Evolutionary conservation across 1,140 invertebrate species (phyloP), one percentile per base, ranked within the genome.

Genomic region (Campoletis sonorensis): DNA sequence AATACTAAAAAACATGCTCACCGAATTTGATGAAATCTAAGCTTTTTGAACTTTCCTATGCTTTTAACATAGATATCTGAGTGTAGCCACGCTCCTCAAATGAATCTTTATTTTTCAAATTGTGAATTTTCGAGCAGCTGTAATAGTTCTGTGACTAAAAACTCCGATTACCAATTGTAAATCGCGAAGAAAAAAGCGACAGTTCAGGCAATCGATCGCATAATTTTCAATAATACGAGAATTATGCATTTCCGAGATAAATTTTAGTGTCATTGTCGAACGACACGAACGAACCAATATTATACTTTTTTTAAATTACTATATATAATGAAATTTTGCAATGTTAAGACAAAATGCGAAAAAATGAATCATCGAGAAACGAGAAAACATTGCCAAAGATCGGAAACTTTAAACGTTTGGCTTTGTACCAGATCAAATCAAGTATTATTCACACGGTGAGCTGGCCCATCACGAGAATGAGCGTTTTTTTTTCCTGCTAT

Each of bases 301-400:
- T 26, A 76, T 37, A 75, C 33, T 2, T 72, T 73, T 73, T 21
- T 73, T 51, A 1, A 23, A n/a, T n/a, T 13, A 23, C 2, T 51
- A 26, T 1, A 11, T 73, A 73, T 40, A 49, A 71, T 78, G 40
- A 30, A 51, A 81, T 67, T 81, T 45, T 79, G 49, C 77, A 81
- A 71, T 76, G 49, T 70, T 72, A 81, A 51, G 40, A 71, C 26
- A 51, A 40, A 16, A 61, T 21, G 26, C 16, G 49, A 80, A 23
- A 58, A 72, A 18, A 45, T 64, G 26, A 64, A 71, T 79, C 61
- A 61, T 67, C 77, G 77, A 81, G 33, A 37, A 77, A 71, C 49
- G 61, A 79, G 16, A 83, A 27, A 84, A 85, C 83, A 89, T 87
- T 89, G 88, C 88, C 89, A 90, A 90, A 90, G 88, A 89, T 87